Evolutionary conservation across 2,797 vertebrate genomes (phyloP).

Genomic region (Melanotaenia parkinsoni): DNA sequence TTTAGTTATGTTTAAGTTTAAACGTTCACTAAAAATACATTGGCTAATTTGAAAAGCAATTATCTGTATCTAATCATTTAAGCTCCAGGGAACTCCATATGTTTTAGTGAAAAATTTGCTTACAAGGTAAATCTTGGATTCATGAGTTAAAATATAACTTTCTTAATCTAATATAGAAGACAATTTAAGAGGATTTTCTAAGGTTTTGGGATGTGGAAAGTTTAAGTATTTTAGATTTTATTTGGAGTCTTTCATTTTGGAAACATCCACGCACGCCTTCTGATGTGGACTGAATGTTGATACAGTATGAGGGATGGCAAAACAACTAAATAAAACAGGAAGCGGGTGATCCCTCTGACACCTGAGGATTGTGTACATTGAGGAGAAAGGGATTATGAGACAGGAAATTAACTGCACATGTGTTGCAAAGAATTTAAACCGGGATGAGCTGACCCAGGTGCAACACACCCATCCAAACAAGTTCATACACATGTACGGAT

Average conservation of each 20-base stretch:
- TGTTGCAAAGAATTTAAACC: conserved; percentile 23
- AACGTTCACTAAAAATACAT: background rate
- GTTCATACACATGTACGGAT: background rate
- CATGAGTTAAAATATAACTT: background rate
- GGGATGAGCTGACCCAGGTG: background rate
- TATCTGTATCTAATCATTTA: background rate
- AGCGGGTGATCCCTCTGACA: conserved; percentile 49
- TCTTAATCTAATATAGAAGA: background rate
- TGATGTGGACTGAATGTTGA: background rate
- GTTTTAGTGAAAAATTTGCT: background rate
- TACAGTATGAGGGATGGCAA: conserved; percentile 9
- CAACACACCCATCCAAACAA: background rate
- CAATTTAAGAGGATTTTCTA: background rate
- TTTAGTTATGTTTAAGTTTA: too few relatives aligned
- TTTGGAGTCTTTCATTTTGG: background rate
- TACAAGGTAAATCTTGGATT: too few relatives aligned
- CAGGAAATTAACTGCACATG: conserved; percentile 33
- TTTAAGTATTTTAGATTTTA: background rate
- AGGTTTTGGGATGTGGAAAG: background rate
- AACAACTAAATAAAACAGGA: conserved; percentile 36
- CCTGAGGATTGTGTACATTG: conserved; percentile 33
- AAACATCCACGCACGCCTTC: background rate
- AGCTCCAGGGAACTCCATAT: background rate
- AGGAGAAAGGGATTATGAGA: conserved; percentile 35
- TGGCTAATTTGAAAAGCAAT: background rate